phyloP scores from a whole-genome alignment of 2,888 invertebrate genomes.

The Hyles lineata region DNA sequence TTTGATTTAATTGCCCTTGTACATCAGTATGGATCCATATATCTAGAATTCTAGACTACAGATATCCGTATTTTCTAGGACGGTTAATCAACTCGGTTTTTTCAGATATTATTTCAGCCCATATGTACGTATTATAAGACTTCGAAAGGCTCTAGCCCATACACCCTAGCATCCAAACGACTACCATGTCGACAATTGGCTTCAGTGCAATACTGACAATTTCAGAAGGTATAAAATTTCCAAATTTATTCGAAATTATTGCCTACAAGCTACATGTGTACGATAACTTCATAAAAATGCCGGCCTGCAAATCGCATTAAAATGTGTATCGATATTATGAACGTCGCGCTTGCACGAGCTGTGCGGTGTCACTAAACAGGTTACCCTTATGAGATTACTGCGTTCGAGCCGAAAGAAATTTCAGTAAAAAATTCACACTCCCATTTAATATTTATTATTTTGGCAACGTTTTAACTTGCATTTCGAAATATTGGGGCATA shows the following conservation, averaged over 20 bases:
- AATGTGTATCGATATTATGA: conserved; percentile 9
- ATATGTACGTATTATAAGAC: no score
- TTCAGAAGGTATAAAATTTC: no score
- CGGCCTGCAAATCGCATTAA: neutral
- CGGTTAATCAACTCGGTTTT: no score
- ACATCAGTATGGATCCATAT: neutral
- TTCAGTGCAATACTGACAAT: no score
- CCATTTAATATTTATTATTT: neutral
- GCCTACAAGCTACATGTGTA: neutral
- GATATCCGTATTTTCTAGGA: neutral
- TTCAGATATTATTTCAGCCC: neutral
- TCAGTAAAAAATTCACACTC: conserved; percentile 4
- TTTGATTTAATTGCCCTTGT: no score
- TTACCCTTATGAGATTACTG: neutral
- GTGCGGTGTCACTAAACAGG: conserved; percentile 11
- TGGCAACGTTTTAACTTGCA: neutral
- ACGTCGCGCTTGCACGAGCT: neutral
- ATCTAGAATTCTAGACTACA: neutral
- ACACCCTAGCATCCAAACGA: no score
- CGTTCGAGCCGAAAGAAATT: neutral
- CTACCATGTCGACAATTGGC: no score
- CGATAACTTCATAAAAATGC: neutral
- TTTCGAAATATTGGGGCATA: neutral
- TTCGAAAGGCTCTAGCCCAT: no score
- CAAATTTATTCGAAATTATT: neutral